Evolutionary conservation across 2,797 vertebrate genomes (phyloP).

Genomic region (Paratrypauchen microcephalus): DNA sequence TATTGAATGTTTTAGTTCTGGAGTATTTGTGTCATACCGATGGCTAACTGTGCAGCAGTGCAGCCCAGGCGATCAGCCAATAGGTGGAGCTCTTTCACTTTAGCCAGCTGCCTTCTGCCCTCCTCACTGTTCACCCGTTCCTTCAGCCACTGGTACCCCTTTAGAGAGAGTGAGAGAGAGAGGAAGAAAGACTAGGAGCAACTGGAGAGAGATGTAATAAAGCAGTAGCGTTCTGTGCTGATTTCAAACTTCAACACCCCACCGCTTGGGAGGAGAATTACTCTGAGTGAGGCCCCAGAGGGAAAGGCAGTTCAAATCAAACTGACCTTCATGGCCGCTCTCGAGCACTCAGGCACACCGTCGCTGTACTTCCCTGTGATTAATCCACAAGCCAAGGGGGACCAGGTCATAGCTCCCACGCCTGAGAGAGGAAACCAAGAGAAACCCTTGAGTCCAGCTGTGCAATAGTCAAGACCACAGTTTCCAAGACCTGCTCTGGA

Average conservation of each 20-base stretch:
- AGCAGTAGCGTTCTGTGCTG: conserved; percentile 17
- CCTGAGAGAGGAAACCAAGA: conserved; percentile 54
- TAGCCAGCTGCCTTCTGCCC: conserved; percentile 86
- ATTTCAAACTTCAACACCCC: conserved; percentile 28
- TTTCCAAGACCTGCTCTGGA: not conserved
- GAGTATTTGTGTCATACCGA: conserved; percentile 72
- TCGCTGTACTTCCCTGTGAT: conserved; percentile 90
- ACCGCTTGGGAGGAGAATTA: conserved; percentile 27
- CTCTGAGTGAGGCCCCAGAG: conserved; percentile 24
- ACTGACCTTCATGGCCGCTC: conserved; percentile 85
- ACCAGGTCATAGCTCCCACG: conserved; percentile 88
- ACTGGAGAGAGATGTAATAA: conserved; percentile 31
- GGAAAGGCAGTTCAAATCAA: conserved; percentile 31
- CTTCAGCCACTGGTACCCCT: conserved; percentile 94
- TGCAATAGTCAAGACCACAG: conserved; percentile 5
- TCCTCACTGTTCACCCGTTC: conserved; percentile 87
- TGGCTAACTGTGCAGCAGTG: conserved; percentile 88
- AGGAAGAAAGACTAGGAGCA: conserved; percentile 29
- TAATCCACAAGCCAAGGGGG: conserved; percentile 87
- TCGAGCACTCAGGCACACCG: conserved; percentile 83
- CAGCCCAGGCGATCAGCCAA: conserved; percentile 86
- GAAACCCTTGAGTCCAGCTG: conserved; percentile 7
- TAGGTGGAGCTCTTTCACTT: conserved; percentile 88
- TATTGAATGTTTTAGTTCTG: not conserved
- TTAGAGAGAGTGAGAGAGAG: conserved; percentile 38